These are phyloP conservation scores for Lasiurus cinereus DNA, from an alignment of 2,113 vertebrate species.

Conservation along the genomic window DNA sequence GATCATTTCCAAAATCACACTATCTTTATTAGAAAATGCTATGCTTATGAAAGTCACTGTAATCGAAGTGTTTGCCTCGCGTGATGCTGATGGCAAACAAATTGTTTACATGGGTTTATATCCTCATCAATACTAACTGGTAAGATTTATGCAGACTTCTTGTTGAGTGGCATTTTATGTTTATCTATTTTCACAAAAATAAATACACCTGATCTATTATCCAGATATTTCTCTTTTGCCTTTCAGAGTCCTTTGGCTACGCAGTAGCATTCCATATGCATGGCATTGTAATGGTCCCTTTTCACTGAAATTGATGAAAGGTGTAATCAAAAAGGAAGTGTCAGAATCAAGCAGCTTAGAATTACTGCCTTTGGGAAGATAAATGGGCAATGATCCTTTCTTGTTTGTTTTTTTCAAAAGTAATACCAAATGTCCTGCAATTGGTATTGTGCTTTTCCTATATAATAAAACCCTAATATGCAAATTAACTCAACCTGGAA, in stretches of 20 bases:
- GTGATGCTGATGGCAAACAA: neutral
- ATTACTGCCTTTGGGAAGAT: slow-evolving; percentile 69
- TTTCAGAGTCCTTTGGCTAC: slow-evolving; percentile 53
- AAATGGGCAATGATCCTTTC: slow-evolving; percentile 63
- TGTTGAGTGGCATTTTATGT: neutral
- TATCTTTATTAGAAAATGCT: neutral
- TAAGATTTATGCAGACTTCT: neutral
- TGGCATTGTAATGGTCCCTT: slow-evolving; percentile 66
- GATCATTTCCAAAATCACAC: neutral
- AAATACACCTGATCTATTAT: slow-evolving; percentile 8
- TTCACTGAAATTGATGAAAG: slow-evolving; percentile 68
- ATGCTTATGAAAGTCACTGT: neutral
- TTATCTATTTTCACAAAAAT: slow-evolving; percentile 34
- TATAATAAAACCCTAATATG: too few relatives aligned
- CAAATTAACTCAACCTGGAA: too few relatives aligned
- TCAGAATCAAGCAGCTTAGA: slow-evolving; percentile 59
- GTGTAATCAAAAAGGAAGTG: slow-evolving; percentile 39
- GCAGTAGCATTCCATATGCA: slow-evolving; percentile 57
- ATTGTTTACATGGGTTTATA: neutral
- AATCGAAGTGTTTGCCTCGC: neutral
- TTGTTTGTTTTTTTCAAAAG: slow-evolving; percentile 6
- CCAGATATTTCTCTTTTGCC: slow-evolving; percentile 45
- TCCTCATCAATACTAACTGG: neutral
- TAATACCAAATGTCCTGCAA: slow-evolving; percentile 25
- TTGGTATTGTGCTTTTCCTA: slow-evolving; percentile 6